Base-by-base conservation (phyloP, 92 coral and sea anemone species). In the Palythoa caribaeorum region DNA sequence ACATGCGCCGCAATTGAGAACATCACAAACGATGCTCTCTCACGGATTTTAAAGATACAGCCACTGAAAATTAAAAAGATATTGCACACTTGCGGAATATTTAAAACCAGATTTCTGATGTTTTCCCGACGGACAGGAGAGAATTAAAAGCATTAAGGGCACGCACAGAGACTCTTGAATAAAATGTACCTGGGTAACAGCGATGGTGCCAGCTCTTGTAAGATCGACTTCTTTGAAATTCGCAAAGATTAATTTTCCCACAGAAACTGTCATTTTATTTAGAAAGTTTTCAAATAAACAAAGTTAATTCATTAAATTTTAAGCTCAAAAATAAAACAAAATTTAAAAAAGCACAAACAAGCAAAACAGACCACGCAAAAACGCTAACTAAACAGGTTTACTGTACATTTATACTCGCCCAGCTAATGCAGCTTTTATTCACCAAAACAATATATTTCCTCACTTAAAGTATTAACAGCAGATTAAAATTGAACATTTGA, bases 151-250 rank as follows among this genome's bases (percentile, higher is more conserved):
- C 78, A 6, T 1, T 1, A 47, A 73, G 51, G 78, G 50, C 78
- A 73, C 1, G 77, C 39, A 73, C 47, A 73, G 21, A 73, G 12
- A 73, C 50, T 35, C 19, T 10, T 36, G 78, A 73, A 47, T 73
- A 47, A 35, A 73, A 73, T 73, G 74, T 80, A 55, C 48, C 19
- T 55, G 73, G 73, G 54, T 77, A 38, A 80, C 85, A 80, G 86
- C 19, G 76, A 78, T 78, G 84, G 84, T 37, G 75, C 84, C 74
- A 78, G 84, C 84, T 79, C 84, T 72, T 79, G 71, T 79, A 79
- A 79, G 84, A 79, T 48, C 37, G 73, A 48, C 84, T 40, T 78
- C 74, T 73, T 73, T 73, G 47, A 73, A 73, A 73, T 50, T 73
- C 78, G 78, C 78, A 20, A 73, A 73, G 78, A 17, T 2, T 73